phyloP scores from a whole-genome alignment of 2,113 vertebrate genomes.

The Aptenodytes patagonicus region DNA sequence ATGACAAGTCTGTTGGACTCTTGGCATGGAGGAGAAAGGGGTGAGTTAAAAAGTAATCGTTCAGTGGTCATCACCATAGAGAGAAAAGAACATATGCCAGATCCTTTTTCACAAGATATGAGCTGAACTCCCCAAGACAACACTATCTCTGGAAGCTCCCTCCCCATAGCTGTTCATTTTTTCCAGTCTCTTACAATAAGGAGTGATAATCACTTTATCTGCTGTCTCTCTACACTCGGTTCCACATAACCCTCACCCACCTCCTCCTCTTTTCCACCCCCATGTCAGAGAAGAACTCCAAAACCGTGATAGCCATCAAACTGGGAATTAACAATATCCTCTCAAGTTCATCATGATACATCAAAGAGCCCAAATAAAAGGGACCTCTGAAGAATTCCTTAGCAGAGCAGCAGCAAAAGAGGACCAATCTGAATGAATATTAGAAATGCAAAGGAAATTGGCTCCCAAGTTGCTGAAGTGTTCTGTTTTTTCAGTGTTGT shows the following conservation, averaged over 20 bases:
- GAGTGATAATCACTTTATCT: background rate
- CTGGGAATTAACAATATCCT: background rate
- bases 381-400: background rate
- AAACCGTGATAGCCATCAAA: background rate
- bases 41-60: background rate
- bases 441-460: background rate
- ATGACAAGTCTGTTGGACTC: rapidly evolving
- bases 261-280: background rate
- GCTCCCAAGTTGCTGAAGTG: background rate
- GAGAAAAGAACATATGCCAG: background rate
- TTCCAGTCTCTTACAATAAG: background rate
- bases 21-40: background rate
- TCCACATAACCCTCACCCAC: background rate
- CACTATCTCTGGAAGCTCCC: background rate
- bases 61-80: background rate
- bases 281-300: background rate
- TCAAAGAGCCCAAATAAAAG: background rate
- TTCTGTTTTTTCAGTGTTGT: background rate
- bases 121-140: background rate
- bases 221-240: background rate
- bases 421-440: background rate
- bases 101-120: background rate
- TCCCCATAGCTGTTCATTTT: background rate
- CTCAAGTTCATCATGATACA: rapidly evolving
- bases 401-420: background rate